These are phyloP conservation scores for Spodoptera littoralis DNA, from an alignment of 2,888 invertebrate species.

Conservation along the genomic window DNA sequence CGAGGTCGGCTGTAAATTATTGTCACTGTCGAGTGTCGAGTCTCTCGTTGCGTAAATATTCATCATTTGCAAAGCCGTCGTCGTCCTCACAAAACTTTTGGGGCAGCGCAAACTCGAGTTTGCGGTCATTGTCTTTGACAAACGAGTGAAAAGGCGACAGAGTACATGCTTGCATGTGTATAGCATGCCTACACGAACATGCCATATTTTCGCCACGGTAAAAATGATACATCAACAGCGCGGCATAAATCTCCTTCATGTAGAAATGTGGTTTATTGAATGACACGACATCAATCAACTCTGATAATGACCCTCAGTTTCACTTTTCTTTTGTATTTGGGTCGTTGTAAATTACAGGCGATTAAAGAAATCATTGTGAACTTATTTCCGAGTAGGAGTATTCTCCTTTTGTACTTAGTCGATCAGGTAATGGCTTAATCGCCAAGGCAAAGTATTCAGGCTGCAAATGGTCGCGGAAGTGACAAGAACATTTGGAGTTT, in stretches of 20 bases:
- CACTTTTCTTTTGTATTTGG: conserved; percentile 72
- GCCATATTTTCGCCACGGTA: conserved; percentile 7
- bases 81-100: conserved; percentile 45
- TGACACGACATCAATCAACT: conserved; percentile 69
- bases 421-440: conserved; percentile 59
- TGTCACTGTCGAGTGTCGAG: conserved; percentile 69
- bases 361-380: conserved; percentile 66
- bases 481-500: conserved; percentile 64
- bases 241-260: conserved; percentile 63
- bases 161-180: conserved; percentile 5
- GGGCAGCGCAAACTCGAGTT: conserved; percentile 22
- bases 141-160: conserved; percentile 8
- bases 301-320: conserved; percentile 70
- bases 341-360: conserved; percentile 61
- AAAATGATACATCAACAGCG: conserved; percentile 26
- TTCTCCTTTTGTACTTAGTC: conserved; percentile 54
- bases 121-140: conserved; percentile 18
- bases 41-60: conserved; percentile 73
- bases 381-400: conserved; percentile 68
- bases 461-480: conserved; percentile 73
- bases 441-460: conserved; percentile 66
- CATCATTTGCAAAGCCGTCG: conserved; percentile 62
- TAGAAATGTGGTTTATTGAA: conserved; percentile 64
- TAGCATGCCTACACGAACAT: conserved; percentile 4
- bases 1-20: conserved; percentile 79